Conservation (phyloP, 2,113 vertebrate genomes). For the Proteles cristata region DNA sequence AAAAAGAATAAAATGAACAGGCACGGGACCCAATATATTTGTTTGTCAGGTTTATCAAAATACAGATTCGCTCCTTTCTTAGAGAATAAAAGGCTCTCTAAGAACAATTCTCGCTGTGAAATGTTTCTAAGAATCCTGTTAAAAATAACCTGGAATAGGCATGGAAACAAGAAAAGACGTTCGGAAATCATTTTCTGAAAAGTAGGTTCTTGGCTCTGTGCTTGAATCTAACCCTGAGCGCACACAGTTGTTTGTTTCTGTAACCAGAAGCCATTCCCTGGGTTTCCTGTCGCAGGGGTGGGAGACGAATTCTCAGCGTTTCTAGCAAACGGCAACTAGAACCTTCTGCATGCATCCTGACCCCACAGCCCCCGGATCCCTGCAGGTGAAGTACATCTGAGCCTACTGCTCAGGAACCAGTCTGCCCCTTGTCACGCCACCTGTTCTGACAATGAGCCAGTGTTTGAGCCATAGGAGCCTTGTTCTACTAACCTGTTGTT, state of each 20-base stretch:
- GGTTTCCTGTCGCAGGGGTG: background rate
- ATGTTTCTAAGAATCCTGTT: constrained; percentile 57
- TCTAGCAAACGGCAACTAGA: background rate
- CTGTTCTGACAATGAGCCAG: background rate
- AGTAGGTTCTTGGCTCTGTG: background rate
- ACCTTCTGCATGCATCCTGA: background rate
- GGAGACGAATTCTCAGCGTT: background rate
- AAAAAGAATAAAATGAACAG: constrained; percentile 16
- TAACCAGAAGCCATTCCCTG: background rate
- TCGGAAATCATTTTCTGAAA: constrained; percentile 1
- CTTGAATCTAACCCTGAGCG: background rate
- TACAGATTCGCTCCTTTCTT: constrained; percentile 2
- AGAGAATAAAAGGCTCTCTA: constrained; percentile 37
- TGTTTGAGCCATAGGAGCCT: background rate
- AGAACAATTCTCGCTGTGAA: constrained; percentile 60
- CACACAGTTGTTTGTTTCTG: background rate
- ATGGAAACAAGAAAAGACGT: constrained; percentile 3
- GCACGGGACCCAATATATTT: constrained; percentile 37
- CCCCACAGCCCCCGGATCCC: background rate
- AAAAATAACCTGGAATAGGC: constrained; percentile 43
- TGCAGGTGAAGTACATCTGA: background rate
- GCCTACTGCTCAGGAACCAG: background rate
- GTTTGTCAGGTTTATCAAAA: constrained; percentile 65
- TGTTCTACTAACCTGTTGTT: background rate
- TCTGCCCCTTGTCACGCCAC: background rate